Evolutionary conservation across 2,797 vertebrate genomes (phyloP).

Genomic region (Microcaecilia unicolor): DNA sequence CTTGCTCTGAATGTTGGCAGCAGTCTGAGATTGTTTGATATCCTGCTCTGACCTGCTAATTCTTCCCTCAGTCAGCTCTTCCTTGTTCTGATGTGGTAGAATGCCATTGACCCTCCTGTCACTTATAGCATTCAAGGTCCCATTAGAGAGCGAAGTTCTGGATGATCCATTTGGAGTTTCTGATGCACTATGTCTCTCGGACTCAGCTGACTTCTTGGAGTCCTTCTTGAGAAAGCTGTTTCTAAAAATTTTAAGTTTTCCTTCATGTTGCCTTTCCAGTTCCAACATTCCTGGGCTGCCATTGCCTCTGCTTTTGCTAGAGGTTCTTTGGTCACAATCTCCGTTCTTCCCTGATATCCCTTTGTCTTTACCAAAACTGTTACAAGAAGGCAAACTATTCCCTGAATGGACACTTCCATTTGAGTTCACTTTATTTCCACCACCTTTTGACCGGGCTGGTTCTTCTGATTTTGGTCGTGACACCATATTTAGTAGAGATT

Average conservation of each 20-base stretch:
- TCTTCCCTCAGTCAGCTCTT: slow-evolving; percentile 47
- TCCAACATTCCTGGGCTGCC: slow-evolving; percentile 34
- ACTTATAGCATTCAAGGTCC: slow-evolving; percentile 27
- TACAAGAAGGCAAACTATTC: slow-evolving; percentile 32
- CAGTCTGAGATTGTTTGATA: slow-evolving; percentile 72
- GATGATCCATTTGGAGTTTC: slow-evolving; percentile 28
- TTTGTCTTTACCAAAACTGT: slow-evolving; percentile 23
- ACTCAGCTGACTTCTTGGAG: slow-evolving; percentile 38
- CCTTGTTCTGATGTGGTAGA: background rate
- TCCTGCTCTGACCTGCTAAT: slow-evolving; percentile 26
- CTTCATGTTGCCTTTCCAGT: slow-evolving; percentile 41
- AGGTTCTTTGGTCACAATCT: slow-evolving; percentile 26
- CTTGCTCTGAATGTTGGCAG: slow-evolving; percentile 64
- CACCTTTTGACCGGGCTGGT: background rate
- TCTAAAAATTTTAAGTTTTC: slow-evolving; percentile 61
- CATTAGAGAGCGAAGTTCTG: slow-evolving; percentile 42
- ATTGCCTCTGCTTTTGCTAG: slow-evolving; percentile 4
- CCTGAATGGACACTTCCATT: slow-evolving; percentile 29
- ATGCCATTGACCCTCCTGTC: slow-evolving; percentile 24
- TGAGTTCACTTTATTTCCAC: slow-evolving; percentile 10
- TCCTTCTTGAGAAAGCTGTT: slow-evolving; percentile 66
- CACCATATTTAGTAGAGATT: slow-evolving; percentile 24
- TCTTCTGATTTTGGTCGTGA: slow-evolving; percentile 5
- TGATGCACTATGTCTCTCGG: slow-evolving; percentile 19
- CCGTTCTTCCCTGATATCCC: slow-evolving; percentile 14